phyloP scores from a whole-genome alignment of 2,888 invertebrate genomes.

The Cremastobaeus sp. region DNA sequence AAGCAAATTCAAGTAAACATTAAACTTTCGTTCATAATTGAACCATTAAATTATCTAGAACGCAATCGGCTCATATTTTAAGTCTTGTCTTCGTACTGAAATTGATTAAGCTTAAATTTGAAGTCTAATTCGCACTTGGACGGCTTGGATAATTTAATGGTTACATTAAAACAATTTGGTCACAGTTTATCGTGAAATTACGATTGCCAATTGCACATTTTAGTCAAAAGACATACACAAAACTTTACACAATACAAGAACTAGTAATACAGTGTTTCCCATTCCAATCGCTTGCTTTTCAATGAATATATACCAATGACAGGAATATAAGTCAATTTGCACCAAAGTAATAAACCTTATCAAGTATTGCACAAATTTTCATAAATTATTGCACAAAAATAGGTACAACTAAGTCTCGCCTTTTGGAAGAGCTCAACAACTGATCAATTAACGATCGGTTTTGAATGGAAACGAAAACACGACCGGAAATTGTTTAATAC shows the following conservation, averaged over 20 bases:
- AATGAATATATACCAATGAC: not conserved
- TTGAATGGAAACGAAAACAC: constrained; percentile 2
- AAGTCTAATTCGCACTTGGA: constrained; percentile 25
- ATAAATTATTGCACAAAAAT: constrained; percentile 27
- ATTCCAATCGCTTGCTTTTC: constrained; percentile 3
- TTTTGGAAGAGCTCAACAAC: constrained; percentile 33
- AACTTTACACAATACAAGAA: constrained; percentile 21
- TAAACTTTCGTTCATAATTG: constrained; percentile 8
- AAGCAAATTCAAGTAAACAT: constrained; percentile 4
- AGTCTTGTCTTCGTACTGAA: constrained; percentile 7
- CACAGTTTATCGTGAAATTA: constrained; percentile 31
- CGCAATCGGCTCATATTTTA: not conserved
- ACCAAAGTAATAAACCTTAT: not conserved
- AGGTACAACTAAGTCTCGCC: constrained; percentile 19
- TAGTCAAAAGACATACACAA: no score
- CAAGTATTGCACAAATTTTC: constrained; percentile 14
- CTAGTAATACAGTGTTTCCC: constrained; percentile 9
- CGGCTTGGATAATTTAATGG: constrained; percentile 50
- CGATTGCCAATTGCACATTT: constrained; percentile 22
- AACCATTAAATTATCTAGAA: constrained; percentile 49
- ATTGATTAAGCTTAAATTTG: constrained; percentile 17
- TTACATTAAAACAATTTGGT: constrained; percentile 27
- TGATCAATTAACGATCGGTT: constrained; percentile 10
- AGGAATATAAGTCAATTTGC: not conserved
- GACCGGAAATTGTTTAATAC: constrained; percentile 30